Evolutionary conservation across 1,140 invertebrate species (phyloP).

Genomic region (Cataglyphis hispanica): DNA sequence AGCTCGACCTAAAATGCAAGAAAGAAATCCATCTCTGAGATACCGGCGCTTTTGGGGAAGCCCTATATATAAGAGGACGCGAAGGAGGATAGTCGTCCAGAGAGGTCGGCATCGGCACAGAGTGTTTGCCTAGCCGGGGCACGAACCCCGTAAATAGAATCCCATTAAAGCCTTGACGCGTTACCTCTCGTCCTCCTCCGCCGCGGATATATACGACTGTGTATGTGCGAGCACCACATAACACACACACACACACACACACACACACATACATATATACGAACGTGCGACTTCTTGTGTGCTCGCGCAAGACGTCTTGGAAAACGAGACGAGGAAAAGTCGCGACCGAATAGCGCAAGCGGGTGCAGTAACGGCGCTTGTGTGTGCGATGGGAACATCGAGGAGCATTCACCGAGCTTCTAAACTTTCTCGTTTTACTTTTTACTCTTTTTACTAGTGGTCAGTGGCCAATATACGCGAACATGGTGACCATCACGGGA

Average conservation of each 20-base stretch:
- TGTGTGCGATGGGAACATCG: constrained; percentile 41
- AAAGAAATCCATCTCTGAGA: constrained; percentile 44
- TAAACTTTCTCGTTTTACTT: constrained; percentile 10
- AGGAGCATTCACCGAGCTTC: constrained; percentile 15
- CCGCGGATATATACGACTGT: constrained; percentile 48
- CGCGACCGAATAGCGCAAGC: constrained; percentile 57
- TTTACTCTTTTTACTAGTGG: constrained; percentile 13
- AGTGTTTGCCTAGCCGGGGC: constrained; percentile 83
- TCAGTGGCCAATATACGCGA: constrained; percentile 23
- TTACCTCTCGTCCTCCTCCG: constrained; percentile 72
- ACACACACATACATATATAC: background rate
- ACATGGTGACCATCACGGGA: constrained; percentile 1
- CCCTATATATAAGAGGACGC: constrained; percentile 45
- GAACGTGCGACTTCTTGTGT: constrained; percentile 42
- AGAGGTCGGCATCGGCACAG: constrained; percentile 48
- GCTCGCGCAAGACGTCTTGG: constrained; percentile 38
- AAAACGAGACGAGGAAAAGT: constrained; percentile 53
- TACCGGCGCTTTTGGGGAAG: constrained; percentile 23
- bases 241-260: constrained; percentile 29
- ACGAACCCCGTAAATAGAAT: constrained; percentile 85
- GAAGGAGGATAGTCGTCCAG: constrained; percentile 22
- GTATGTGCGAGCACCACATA: constrained; percentile 15
- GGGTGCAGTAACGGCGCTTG: constrained; percentile 48
- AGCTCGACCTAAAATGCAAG: constrained; percentile 18
- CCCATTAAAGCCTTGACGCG: constrained; percentile 84